Evolutionary conservation across 1,140 invertebrate species (phyloP), one percentile per base, ranked within the genome.

Genomic region (Drosophila parvula): DNA sequence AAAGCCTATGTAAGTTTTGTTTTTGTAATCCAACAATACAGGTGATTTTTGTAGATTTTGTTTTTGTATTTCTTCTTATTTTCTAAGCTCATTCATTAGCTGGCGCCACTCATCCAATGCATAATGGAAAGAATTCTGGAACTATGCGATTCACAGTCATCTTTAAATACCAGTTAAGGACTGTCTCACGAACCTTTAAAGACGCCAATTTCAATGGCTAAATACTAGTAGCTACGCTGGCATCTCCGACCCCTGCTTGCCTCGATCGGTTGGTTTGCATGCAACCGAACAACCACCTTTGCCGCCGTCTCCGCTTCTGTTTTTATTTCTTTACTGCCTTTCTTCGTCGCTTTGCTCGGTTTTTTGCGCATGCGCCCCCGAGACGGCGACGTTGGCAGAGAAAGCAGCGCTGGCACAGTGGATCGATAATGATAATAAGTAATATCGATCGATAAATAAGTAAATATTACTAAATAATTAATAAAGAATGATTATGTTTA

Each of bases 361-460:
- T 69, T 69, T 56, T 69, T 71, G 68, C 68, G 68, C 68, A 59
- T 71, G 65, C 67, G 65, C 30, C 51, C 50, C 53, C 67, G 28
- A 41, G 61, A 63, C 43, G 57, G 8, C 18, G 47, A 44, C 62
- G 27, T 2, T 36, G 44, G 16, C 28, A 53, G 55, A 43, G 51
- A 55, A 55, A 55, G 51, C 51, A 18, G 4, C 34, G 18, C 7
- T 18, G 40, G 40, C 6, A 75, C 71, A 55, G 70, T 74, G 70
- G 56, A 5, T 44, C 18, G 10, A 12, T 8, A 5, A 1, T 2
- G 1, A n/a, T n/a, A 9, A 6, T 48, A 7, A 60, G 27, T 11
- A 22, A 44, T 9, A 44, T 44, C 30, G n/a, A n/a, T n/a, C n/a
- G n/a, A n/a, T n/a, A n/a, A n/a, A n/a, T n/a, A n/a, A n/a, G n/a